Evolutionary conservation across 1,140 invertebrate genomes (phyloP).

Genomic region (Calycopis cecrops): DNA sequence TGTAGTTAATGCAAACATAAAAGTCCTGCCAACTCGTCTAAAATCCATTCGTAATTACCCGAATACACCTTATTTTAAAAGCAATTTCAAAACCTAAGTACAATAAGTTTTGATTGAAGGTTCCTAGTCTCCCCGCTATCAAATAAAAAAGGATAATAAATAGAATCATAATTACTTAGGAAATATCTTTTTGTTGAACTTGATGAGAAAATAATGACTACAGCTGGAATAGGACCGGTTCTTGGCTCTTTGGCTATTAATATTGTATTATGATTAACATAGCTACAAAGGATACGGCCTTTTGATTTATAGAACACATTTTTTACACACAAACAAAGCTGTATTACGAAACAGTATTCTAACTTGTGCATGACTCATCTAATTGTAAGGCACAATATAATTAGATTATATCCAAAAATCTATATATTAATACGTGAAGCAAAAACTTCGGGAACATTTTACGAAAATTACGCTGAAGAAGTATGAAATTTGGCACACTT

Average conservation of each 20-base stretch:
- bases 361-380: neutral
- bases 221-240: slow-evolving; percentile 23
- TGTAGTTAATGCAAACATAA: too few relatives aligned
- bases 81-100: neutral
- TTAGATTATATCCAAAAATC: neutral
- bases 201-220: slow-evolving; percentile 32
- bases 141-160: slow-evolving; percentile 25
- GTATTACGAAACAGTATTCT: neutral
- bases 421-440: too few relatives aligned
- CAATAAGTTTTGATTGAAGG: slow-evolving; percentile 7
- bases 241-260: slow-evolving; percentile 12
- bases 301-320: slow-evolving; percentile 11
- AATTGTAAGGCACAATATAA: neutral
- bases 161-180: slow-evolving; percentile 21
- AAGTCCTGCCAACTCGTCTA: too few relatives aligned
- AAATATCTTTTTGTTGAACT: slow-evolving; percentile 29
- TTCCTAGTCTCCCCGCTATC: slow-evolving; percentile 15
- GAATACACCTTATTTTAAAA: too few relatives aligned
- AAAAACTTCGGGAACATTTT: too few relatives aligned
- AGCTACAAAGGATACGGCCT: slow-evolving; percentile 8
- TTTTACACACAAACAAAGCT: neutral
- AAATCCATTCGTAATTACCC: too few relatives aligned
- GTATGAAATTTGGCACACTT: too few relatives aligned
- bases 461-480: too few relatives aligned
- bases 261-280: slow-evolving; percentile 12